A percentile compares a stretch with the other conserved stretches of the same genome.
phyloP scores from a whole-genome alignment of 2,888 invertebrate genomes.

The Thera obeliscata region DNA sequence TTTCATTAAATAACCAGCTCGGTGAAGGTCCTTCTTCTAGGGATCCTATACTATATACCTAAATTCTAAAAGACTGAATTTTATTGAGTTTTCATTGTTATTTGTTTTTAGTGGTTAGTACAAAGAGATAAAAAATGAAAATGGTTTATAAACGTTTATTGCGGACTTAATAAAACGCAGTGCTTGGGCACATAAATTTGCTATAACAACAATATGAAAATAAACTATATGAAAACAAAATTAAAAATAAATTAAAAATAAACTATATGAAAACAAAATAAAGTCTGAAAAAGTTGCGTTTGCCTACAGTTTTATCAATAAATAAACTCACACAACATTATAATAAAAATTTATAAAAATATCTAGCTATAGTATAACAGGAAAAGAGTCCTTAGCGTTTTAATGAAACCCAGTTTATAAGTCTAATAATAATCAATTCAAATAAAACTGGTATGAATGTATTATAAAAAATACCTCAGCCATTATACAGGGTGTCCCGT shows the following conservation, averaged over 20 bases:
- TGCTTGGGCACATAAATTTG: slow-evolving; percentile 24
- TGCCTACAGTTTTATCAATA: not conserved
- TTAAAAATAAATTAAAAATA: slow-evolving; percentile 6
- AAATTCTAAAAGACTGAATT: too few species aligned
- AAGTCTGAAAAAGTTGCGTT: not conserved
- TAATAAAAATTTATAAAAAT: slow-evolving; percentile 3
- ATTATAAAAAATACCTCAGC: too few species aligned
- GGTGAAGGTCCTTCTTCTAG: too few species aligned
- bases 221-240: slow-evolving; percentile 17
- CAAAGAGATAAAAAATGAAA: not conserved
- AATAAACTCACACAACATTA: not conserved
- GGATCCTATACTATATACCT: too few species aligned
- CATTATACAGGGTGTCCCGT: too few species aligned
- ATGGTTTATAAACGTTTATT: slow-evolving; percentile 22
- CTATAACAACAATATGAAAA: slow-evolving; percentile 16
- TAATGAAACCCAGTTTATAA: not conserved
- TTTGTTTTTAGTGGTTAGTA: not conserved
- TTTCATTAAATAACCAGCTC: too few species aligned
- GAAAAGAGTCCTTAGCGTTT: not conserved
- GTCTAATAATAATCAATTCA: not conserved
- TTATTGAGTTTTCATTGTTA: too few species aligned
- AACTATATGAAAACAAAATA: slow-evolving; percentile 12
- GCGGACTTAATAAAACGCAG: slow-evolving; percentile 26
- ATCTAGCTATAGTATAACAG: not conserved
- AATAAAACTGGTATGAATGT: too few species aligned